A percentile compares a stretch with the other conserved stretches of the same genome.
Conservation (phyloP, 2,113 vertebrate genomes). For the Chrysochloris asiatica region DNA sequence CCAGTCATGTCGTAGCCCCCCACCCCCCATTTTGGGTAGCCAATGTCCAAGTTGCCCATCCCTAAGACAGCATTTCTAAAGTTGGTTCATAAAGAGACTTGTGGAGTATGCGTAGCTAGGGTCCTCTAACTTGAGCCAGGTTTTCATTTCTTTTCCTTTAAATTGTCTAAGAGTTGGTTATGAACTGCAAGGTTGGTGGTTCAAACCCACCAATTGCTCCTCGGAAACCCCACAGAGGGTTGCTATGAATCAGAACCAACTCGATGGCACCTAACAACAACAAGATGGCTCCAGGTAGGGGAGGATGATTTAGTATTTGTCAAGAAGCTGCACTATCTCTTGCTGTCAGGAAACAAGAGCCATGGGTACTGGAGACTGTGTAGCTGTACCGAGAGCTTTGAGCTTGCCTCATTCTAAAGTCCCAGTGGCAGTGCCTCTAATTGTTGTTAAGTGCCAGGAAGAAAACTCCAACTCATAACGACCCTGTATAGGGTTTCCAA, state of each 20-base stretch:
- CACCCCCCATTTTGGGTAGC: too few relatives aligned
- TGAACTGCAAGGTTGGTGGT: too few relatives aligned
- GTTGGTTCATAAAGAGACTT: not conserved
- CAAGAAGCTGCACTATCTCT: not conserved
- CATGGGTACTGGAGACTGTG: not conserved
- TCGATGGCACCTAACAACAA: too few relatives aligned
- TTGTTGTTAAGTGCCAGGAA: too few relatives aligned
- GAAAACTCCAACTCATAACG: too few relatives aligned
- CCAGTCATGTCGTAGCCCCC: too few relatives aligned
- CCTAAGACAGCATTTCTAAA: not conserved
- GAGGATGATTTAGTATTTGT: not conserved
- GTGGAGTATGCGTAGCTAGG: not conserved
- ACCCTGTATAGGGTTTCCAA: too few relatives aligned
- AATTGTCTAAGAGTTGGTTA: not conserved
- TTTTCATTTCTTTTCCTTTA: slow-evolving; percentile 4
- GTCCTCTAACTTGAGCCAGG: not conserved
- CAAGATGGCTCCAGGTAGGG: not conserved
- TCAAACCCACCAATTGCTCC: too few relatives aligned
- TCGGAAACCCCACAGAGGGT: too few relatives aligned
- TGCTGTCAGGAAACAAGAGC: not conserved
- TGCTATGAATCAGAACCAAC: too few relatives aligned
- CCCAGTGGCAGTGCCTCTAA: not conserved
- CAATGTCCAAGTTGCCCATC: too few relatives aligned
- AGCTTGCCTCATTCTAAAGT: not conserved
- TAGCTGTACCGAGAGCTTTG: not conserved